These are phyloP conservation scores for Xenopus borealis DNA, from an alignment of 2,113 vertebrate genomes.

Conservation along the genomic window DNA sequence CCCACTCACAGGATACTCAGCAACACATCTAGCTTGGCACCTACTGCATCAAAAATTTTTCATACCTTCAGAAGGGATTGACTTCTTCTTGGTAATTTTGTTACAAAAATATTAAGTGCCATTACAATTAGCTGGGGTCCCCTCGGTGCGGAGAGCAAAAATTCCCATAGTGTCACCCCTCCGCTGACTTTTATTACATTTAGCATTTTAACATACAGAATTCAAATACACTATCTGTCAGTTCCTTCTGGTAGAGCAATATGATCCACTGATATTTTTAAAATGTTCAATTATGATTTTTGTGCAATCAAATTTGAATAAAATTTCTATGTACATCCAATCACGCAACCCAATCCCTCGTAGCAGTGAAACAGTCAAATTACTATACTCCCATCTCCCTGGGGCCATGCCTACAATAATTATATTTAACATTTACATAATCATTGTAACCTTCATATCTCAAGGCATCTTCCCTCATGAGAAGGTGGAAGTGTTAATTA, in stretches of 20 bases:
- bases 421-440: slow-evolving; percentile 46
- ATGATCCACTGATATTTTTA: background rate
- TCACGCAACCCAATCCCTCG: background rate
- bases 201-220: background rate
- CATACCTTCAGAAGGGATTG: too few species aligned
- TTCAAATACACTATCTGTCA: background rate
- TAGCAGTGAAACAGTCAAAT: slow-evolving; percentile 19
- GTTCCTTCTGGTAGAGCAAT: background rate
- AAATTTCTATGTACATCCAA: slow-evolving; percentile 7
- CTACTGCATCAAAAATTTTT: too few species aligned
- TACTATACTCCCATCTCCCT: slow-evolving; percentile 10
- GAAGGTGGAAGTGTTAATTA: slow-evolving; percentile 43
- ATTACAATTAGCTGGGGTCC: too few species aligned
- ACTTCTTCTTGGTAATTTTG: too few species aligned
- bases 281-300: background rate
- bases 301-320: slow-evolving; percentile 9
- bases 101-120: background rate
- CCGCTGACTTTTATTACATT: too few species aligned
- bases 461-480: slow-evolving; percentile 25
- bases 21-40: too few species aligned
- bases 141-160: too few species aligned
- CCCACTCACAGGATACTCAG: too few species aligned
- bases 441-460: slow-evolving; percentile 39
- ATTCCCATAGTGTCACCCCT: too few species aligned
- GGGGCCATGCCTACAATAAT: slow-evolving; percentile 30